Conservation (phyloP, 2,113 vertebrate genomes). For the Phoenicopterus ruber region DNA sequence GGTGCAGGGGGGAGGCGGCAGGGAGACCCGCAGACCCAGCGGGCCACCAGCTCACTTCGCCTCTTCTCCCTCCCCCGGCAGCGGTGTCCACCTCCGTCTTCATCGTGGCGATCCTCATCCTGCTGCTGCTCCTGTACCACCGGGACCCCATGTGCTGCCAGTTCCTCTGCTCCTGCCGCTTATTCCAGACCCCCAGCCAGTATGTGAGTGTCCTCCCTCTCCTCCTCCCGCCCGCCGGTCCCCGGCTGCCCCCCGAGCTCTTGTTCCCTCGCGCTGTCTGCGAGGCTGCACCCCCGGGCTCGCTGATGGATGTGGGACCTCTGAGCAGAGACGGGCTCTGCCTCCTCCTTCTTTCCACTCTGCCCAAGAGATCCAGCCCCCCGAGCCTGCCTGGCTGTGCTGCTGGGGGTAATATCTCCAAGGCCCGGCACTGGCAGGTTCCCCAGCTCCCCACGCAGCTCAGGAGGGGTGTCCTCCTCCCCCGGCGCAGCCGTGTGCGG, state of each 20-base stretch:
- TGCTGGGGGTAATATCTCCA: background rate
- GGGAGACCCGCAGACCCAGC: background rate
- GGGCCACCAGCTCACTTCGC: background rate
- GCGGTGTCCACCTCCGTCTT: constrained; percentile 79
- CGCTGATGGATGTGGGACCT: fast-evolving
- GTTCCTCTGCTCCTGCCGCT: constrained; percentile 74
- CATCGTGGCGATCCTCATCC: constrained; percentile 75
- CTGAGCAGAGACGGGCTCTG: background rate
- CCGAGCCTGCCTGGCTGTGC: background rate
- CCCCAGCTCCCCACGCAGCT: background rate
- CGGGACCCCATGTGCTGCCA: constrained; percentile 79
- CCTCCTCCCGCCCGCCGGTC: background rate
- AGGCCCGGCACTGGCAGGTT: background rate
- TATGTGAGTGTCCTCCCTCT: constrained; percentile 59
- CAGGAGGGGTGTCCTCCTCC: background rate
- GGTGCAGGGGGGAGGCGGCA: background rate
- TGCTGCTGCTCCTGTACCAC: constrained; percentile 79
- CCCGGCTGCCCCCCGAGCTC: fast-evolving
- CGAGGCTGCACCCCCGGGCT: fast-evolving
- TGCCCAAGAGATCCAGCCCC: background rate
- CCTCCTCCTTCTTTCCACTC: background rate
- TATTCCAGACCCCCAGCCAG: constrained; percentile 67
- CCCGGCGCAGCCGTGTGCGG: background rate
- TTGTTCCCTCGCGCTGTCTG: background rate
- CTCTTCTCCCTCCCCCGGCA: background rate